Evolutionary conservation across 2,113 vertebrate genomes (phyloP).

Genomic region (Parus major): DNA sequence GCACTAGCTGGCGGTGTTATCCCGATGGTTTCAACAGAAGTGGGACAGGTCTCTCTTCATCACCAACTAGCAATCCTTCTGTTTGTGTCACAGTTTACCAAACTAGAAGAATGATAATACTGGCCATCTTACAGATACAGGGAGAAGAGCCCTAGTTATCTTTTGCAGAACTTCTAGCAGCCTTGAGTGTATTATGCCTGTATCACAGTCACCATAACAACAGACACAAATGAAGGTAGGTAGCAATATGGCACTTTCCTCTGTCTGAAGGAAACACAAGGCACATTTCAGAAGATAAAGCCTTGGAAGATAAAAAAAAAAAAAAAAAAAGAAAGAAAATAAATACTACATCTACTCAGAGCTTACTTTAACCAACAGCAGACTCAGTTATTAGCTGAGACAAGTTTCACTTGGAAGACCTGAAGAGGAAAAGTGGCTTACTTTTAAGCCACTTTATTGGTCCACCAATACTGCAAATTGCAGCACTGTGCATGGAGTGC

Average conservation of each 20-base stretch:
- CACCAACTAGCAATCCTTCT: fast-evolving
- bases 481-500: background rate
- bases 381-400: background rate
- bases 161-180: background rate
- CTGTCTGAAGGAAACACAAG: background rate
- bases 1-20: background rate
- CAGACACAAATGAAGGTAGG: background rate
- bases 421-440: background rate
- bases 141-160: background rate
- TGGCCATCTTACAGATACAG: background rate
- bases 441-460: background rate
- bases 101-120: background rate
- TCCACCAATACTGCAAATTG: background rate
- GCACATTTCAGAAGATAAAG: background rate
- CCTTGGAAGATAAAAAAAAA: background rate
- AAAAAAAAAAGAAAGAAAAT: too few species aligned
- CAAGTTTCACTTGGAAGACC: background rate
- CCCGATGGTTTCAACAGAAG: background rate
- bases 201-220: background rate
- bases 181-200: background rate
- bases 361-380: background rate
- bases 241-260: background rate
- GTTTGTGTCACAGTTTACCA: background rate
- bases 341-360: background rate
- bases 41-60: background rate